Evolutionary conservation across 2,797 vertebrate genomes (phyloP), one percentile per base, ranked within the genome.

Genomic region (Chaunax sp.): DNA sequence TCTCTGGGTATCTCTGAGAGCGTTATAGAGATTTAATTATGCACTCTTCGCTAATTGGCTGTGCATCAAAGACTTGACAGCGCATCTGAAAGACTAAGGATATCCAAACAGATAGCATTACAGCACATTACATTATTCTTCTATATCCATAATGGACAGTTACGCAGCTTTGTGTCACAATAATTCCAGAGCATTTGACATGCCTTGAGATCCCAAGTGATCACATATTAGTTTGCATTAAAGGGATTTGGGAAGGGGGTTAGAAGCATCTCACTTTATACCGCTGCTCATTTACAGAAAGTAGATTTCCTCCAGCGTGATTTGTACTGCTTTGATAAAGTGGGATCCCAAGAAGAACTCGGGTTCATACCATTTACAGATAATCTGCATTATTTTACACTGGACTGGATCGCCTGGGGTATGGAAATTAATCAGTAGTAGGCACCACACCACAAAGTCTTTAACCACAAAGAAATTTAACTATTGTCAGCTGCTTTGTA

Each of bases 41-140:
- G 75, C 78, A 51, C 52, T 82, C 62, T 55, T 69, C 78, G 65
- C 77, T 87, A 87, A 90, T 81, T 88, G 72, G 82, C 73, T 86
- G 88, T 88, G 78, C 81, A 85, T 84, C 77, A 84, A 88, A 88
- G 70, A 77, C 72, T 74, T 65, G 41, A 50, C 72, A 62, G 56
- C 52, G 59, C 53, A 71, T 77, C 62, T 75, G 38, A 78, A 83
- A 82, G 73, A 67, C 64, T 74, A 64, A 80, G 63, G 75, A 79
- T 78, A 78, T 78, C 77, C 77, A 57, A 16, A 46, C 68, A 80
- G 86, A 82, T 61, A 78, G 51, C 35, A 71, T 87, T 77, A 76
- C 18, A 79, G 43, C 53, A 67, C 45, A 70, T 74, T 80, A 65
- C 45, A 69, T 46, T 62, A 50, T 80, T 70, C 57, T 37, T 67